phyloP scores from a whole-genome alignment of 2,888 invertebrate genomes.

The Drosophila falleni region DNA sequence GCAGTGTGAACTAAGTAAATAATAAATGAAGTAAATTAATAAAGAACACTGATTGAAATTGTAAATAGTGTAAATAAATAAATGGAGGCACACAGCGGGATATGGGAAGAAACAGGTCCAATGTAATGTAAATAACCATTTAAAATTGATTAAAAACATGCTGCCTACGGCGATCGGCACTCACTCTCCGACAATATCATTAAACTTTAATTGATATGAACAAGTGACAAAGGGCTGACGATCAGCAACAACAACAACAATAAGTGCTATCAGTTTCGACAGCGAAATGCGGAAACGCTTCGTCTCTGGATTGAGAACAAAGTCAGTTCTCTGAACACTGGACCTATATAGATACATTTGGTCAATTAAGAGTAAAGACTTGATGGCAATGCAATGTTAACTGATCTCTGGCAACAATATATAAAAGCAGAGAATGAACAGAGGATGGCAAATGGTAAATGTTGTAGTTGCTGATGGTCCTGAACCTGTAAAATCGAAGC shows the following conservation, averaged over 20 bases:
- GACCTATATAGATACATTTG: constrained; percentile 67
- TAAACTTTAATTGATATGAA: constrained; percentile 78
- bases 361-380: constrained; percentile 75
- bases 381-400: constrained; percentile 55
- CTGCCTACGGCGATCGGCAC: constrained; percentile 47
- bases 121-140: constrained; percentile 71
- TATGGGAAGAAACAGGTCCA: constrained; percentile 50
- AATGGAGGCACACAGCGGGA: constrained; percentile 23
- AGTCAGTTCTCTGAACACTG: constrained; percentile 29
- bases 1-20: constrained; percentile 51
- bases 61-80: constrained; percentile 20
- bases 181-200: constrained; percentile 64
- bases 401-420: constrained; percentile 63
- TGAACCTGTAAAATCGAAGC: constrained; percentile 48
- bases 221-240: constrained; percentile 73
- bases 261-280: constrained; percentile 52
- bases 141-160: constrained; percentile 80
- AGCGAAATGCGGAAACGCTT: constrained; percentile 70
- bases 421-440: constrained; percentile 25
- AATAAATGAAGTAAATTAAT: constrained; percentile 52
- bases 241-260: constrained; percentile 27
- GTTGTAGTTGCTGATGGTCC: constrained; percentile 19
- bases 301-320: constrained; percentile 36
- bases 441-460: constrained; percentile 18
- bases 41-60: constrained; percentile 44